Base-by-base conservation (phyloP, 2,888 invertebrate genomes). In the Tortrix viridana region DNA sequence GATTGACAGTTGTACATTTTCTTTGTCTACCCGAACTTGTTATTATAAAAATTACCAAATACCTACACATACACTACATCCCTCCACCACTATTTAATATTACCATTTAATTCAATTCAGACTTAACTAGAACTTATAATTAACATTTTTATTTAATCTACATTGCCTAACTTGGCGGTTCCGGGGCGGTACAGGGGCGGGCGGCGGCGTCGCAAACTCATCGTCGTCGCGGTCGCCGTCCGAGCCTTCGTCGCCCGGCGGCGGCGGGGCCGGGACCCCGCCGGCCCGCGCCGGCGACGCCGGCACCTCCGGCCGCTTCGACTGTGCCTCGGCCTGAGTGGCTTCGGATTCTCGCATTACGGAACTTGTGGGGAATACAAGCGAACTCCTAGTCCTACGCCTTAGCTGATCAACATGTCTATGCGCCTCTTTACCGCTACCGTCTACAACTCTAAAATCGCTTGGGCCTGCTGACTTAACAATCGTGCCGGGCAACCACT, bases 331-430 rank as follows among this genome's bases (percentile, higher is more conserved):
- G 0, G 23, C 1, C 23, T 14, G n/a, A 22, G 22, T 20, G 22
- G n/a, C 14, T 1, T 6, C n/a, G 5, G 47, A 1, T 12, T 23
- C 26, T n/a, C 16, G 16, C 16, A 2, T 9, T 9, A n/a, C n/a
- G 3, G 23, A 6, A 1, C n/a, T 16, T 16, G 16, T 6, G 9
- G 49, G 49, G 18, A 2, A 14, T 9, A 49, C 37, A 5, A 19
- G 16, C 32, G 49, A 49, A 32, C 49, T 18, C 7, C 18, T 32
- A 26, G 18, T 9, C 18, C 49, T 32, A 18, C 49, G 53, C 16
- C 20, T 52, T n/a, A 53, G 16, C 23, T 53, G 53, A 19, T 53
- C 53, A 1, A 53, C 5, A 7, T 53, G 53, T 3, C 53, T 4
- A 22, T 53, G 53, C 3, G 41, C 14, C 1, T 9, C 4, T 20